phyloP scores from a whole-genome alignment of 2,797 vertebrate genomes.

The Enteromius radiatus region DNA sequence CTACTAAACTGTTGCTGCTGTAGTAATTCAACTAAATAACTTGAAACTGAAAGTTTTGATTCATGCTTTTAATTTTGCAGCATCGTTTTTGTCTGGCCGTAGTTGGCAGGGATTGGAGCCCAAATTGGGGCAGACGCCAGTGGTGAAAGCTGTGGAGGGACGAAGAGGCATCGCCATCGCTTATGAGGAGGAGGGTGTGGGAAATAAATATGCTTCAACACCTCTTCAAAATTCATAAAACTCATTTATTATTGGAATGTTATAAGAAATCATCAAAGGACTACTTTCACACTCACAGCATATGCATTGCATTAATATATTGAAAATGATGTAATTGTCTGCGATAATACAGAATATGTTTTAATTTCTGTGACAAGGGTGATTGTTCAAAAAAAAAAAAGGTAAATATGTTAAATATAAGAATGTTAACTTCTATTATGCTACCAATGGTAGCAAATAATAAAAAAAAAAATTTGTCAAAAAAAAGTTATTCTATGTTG shows the following conservation, averaged over 20 bases:
- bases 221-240: not conserved
- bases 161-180: constrained; percentile 93
- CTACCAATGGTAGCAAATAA: not conserved
- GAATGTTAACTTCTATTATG: not conserved
- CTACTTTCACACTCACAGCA: not conserved
- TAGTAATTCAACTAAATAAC: not conserved
- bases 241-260: not conserved
- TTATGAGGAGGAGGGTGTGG: constrained; percentile 86
- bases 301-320: not conserved
- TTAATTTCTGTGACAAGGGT: not conserved
- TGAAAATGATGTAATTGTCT: not conserved
- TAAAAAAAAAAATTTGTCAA: not conserved
- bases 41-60: not conserved
- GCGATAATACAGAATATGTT: not conserved
- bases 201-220: constrained; percentile 39
- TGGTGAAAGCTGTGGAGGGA: constrained; percentile 85
- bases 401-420: too few species aligned
- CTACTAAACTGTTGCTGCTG: not conserved
- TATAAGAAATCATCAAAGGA: not conserved
- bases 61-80: constrained; percentile 68
- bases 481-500: not conserved
- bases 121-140: constrained; percentile 84
- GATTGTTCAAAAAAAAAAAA: not conserved
- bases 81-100: constrained; percentile 86
- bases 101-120: constrained; percentile 91